A percentile compares a stretch with the other conserved stretches of the same genome.
phyloP scores from a whole-genome alignment of 1,140 invertebrate species.

The Cherax quadricarinatus region DNA sequence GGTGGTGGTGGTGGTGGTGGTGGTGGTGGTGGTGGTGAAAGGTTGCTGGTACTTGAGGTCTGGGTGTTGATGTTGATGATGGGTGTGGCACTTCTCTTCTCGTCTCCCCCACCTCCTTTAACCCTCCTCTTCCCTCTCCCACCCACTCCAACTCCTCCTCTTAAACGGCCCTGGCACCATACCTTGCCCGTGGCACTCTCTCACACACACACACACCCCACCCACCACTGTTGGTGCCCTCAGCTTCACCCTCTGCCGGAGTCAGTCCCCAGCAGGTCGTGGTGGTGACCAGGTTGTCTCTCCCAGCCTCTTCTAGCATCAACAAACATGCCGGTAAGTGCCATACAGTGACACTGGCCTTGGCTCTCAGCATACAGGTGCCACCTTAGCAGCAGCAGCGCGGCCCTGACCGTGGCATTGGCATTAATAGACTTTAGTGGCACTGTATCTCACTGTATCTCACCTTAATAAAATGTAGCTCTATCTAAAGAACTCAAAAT shows the following conservation, averaged over 20 bases:
- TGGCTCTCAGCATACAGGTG: not conserved
- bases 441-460: too few species aligned
- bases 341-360: not conserved
- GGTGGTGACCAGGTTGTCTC: conserved; percentile 33
- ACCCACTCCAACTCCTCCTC: not conserved
- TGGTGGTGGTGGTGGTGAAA: not conserved
- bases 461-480: too few species aligned
- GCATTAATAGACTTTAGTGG: not conserved
- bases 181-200: not conserved
- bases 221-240: conserved; percentile 18
- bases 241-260: not conserved
- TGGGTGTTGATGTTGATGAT: not conserved
- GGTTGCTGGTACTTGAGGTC: not conserved
- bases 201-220: not conserved
- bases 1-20: not conserved
- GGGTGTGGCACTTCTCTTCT: conserved; percentile 16
- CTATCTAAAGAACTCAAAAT: too few species aligned
- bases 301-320: not conserved
- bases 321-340: conserved; percentile 19
- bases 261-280: conserved; percentile 26
- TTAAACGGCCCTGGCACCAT: conserved; percentile 24
- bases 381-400: not conserved
- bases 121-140: not conserved
- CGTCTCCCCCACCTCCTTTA: not conserved
- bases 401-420: not conserved